Evolutionary conservation across 2,888 invertebrate species (phyloP), one percentile per base, ranked within the genome.

Genomic region (Drosophila suboccidentalis): DNA sequence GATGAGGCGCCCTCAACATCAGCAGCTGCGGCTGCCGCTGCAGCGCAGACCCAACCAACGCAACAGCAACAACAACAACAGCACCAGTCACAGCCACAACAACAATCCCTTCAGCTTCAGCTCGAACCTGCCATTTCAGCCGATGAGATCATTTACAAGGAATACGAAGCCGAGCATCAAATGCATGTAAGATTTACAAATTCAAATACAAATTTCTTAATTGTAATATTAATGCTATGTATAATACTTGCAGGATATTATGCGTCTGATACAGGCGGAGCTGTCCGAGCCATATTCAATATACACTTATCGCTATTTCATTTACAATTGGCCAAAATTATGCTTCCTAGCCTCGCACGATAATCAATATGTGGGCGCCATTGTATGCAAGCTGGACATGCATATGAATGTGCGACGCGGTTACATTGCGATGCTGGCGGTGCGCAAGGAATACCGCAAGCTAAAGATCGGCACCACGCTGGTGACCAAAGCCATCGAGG

Each of bases 301-400:
- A 94, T 99, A 99, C 93, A 99, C 99, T 34, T 99, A 99, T 94
- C 96, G 99, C 94, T 99, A 99, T 94, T 99, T 99, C 94, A 99
- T 99, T 93, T 98, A 99, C 93, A 99, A 99, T 93, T 99, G 99
- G 99, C 99, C 99, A 92, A 97, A 99, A 93, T 94, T 99, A 82
- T 99, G 99, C 94, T 98, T 98, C 94, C 94, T 99, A 94, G 98
- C 98, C 69, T 97, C 97, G 94, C 96, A 97, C 93, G 95, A 95
- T 87, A 95, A 95, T 71, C 95, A 96, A 91, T 98, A 97, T 93
- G 97, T 99, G 86, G 99, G 99, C 93, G 99, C 99, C 91, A 98
- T 99, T 92, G 99, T 99, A 82, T 99, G 99, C 95, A 99, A 99
- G 94, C 94, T 99, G 93, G 98, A 98, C 93, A 95, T 97, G 93